These are phyloP conservation scores for Prinia subflava DNA, from an alignment of 2,113 vertebrate genomes.

Conservation along the genomic window DNA sequence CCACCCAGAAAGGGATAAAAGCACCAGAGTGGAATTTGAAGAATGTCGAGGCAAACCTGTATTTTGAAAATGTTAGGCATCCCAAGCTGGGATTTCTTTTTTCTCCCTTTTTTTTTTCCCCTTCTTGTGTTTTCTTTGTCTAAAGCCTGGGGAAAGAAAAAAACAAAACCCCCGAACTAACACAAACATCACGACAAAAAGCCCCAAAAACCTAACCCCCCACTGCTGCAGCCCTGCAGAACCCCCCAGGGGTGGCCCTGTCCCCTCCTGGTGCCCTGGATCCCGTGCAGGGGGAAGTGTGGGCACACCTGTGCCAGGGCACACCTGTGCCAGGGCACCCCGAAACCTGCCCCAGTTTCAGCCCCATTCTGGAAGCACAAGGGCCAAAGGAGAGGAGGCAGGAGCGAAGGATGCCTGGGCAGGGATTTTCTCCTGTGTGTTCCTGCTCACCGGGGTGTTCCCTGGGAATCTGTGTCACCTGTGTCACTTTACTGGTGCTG, in stretches of 20 bases:
- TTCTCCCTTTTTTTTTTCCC: fast-evolving
- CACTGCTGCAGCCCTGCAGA: not conserved
- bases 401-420: not conserved
- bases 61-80: not conserved
- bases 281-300: too few relatives aligned
- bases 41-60: not conserved
- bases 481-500: fast-evolving
- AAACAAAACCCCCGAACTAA: not conserved
- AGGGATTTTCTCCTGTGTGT: fast-evolving
- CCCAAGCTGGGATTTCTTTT: not conserved
- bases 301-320: not conserved
- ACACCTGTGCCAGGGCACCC: not conserved
- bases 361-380: not conserved
- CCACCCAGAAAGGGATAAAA: not conserved
- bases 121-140: not conserved
- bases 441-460: not conserved
- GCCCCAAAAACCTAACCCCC: not conserved
- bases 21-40: not conserved
- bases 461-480: not conserved
- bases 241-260: fast-evolving
- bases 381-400: not conserved
- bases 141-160: not conserved
- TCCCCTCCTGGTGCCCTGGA: fast-evolving
- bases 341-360: not conserved
- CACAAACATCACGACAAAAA: not conserved